Evolutionary conservation across 1,140 invertebrate genomes (phyloP).

Genomic region (Aphaenogaster rudis): DNA sequence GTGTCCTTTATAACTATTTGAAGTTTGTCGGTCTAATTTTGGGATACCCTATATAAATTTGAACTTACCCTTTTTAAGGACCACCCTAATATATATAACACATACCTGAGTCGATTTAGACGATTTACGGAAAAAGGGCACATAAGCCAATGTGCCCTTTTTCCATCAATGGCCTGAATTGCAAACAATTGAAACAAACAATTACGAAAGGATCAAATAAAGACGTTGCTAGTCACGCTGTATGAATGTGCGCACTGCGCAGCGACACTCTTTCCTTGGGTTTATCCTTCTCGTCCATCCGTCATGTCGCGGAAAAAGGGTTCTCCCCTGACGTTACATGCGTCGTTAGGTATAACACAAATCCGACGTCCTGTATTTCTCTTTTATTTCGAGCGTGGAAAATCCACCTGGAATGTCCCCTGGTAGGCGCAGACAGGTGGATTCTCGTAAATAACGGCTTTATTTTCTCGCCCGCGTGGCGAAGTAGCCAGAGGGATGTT

Average conservation of each 20-base stretch:
- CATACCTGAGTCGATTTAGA: too few relatives aligned
- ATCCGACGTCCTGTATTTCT: neutral
- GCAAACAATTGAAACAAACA: neutral
- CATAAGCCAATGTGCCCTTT: too few relatives aligned
- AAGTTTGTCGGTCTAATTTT: too few relatives aligned
- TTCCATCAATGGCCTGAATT: too few relatives aligned
- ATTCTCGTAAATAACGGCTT: conserved; percentile 48
- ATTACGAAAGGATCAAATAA: neutral
- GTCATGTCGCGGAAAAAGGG: neutral
- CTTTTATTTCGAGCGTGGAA: neutral
- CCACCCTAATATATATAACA: too few relatives aligned
- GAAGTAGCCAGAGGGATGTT: neutral
- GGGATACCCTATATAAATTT: too few relatives aligned
- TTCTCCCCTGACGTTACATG: neutral
- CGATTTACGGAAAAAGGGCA: too few relatives aligned
- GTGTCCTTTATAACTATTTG: too few relatives aligned
- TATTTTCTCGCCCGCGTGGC: neutral
- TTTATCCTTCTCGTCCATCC: neutral
- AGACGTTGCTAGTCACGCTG: neutral
- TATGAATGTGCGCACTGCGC: neutral
- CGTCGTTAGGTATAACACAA: conserved; percentile 1
- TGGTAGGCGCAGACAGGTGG: neutral
- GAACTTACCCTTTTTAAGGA: too few relatives aligned
- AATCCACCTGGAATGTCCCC: neutral
- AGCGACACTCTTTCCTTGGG: neutral